Percentiles rank a stretch among this genome's conserved stretches.
phyloP scores from a whole-genome alignment of 1,140 invertebrate species.

The Zelostemma sp. region DNA sequence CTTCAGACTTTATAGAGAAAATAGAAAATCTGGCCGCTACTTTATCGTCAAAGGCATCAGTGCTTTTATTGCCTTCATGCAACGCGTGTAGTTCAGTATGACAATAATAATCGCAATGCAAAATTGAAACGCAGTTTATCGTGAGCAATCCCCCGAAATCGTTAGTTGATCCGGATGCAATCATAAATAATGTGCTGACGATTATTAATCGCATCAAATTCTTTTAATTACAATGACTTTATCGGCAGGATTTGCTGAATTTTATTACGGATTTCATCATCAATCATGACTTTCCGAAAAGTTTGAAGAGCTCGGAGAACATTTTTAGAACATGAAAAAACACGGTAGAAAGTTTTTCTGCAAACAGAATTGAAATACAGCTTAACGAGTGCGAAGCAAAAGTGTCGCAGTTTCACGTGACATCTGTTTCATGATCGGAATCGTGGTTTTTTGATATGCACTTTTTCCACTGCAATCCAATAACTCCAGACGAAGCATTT shows the following conservation, averaged over 20 bases:
- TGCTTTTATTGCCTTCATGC: background rate
- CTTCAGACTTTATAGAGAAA: conserved; percentile 15
- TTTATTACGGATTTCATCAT: no score
- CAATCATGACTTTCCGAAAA: no score
- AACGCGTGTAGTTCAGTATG: conserved; percentile 9
- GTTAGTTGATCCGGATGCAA: conserved; percentile 3
- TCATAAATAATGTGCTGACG: no score
- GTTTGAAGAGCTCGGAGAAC: no score
- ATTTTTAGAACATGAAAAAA: no score
- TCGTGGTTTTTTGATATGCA: conserved; percentile 40
- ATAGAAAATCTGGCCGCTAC: conserved; percentile 26
- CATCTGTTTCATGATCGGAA: conserved; percentile 51
- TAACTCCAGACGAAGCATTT: conserved; percentile 51
- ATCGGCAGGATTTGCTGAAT: no score
- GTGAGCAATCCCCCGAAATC: background rate
- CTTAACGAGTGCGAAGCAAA: background rate
- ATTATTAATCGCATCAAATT: conserved; percentile 1
- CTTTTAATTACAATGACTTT: no score
- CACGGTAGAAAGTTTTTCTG: no score
- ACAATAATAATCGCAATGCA: background rate
- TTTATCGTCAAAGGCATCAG: background rate
- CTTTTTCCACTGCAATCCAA: conserved; percentile 59
- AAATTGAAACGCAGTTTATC: conserved; percentile 5
- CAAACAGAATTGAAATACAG: background rate
- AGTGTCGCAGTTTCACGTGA: background rate